phyloP scores from a whole-genome alignment of 2,113 vertebrate genomes.

The Hemicordylus capensis region DNA sequence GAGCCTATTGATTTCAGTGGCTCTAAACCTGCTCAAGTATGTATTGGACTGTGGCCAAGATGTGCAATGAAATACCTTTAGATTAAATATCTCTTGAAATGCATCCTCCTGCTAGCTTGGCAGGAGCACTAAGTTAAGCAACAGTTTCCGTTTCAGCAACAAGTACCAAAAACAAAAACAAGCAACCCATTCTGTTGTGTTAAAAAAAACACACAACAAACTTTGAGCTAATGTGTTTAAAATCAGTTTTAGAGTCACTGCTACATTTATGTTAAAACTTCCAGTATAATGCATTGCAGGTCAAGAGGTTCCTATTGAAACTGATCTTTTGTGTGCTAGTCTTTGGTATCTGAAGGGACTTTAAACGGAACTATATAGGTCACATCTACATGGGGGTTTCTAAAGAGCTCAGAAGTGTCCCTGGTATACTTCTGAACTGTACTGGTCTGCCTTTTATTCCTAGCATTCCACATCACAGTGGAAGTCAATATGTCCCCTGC shows the following conservation, averaged over 20 bases:
- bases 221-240: fast-evolving
- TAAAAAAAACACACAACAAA: no score
- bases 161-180: neutral
- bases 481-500: neutral
- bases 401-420: neutral
- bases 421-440: neutral
- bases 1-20: neutral
- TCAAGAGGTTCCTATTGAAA: neutral
- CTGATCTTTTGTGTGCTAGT: neutral
- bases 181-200: neutral
- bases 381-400: neutral
- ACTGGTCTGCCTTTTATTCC: neutral
- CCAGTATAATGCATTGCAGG: neutral
- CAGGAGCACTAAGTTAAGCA: constrained; percentile 1
- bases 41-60: neutral
- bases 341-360: neutral
- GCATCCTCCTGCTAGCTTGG: neutral
- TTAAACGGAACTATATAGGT: constrained; percentile 22
- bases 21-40: neutral
- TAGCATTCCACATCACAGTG: neutral
- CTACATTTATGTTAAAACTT: neutral
- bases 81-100: neutral
- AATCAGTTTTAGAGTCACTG: constrained; percentile 14
- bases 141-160: neutral
- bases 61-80: neutral